Percentiles rank a stretch among this genome's conserved stretches.
phyloP scores from a whole-genome alignment of 2,113 vertebrate genomes.

The Sorex fumeus region DNA sequence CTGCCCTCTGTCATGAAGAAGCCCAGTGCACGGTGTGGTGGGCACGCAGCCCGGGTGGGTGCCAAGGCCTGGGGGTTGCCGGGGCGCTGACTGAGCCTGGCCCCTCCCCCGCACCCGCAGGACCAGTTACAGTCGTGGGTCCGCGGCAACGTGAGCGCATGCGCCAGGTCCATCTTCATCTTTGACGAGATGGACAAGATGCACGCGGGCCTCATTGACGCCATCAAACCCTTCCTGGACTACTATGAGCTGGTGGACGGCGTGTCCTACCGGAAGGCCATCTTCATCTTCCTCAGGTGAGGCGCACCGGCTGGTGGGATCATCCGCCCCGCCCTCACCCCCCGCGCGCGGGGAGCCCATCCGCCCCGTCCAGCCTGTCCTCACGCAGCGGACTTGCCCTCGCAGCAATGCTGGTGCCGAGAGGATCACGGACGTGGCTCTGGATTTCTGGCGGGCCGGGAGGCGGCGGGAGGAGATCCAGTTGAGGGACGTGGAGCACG shows the following conservation, averaged over 20 bases:
- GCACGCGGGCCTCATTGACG: constrained; percentile 95
- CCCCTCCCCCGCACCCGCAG: constrained; percentile 82
- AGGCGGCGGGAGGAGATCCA: constrained; percentile 92
- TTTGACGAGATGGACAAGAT: constrained; percentile 99
- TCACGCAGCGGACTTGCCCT: too few relatives aligned
- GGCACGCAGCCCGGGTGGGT: not conserved
- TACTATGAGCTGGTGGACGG: constrained; percentile 94
- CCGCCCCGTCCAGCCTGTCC: too few relatives aligned
- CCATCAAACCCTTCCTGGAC: constrained; percentile 97
- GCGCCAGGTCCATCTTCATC: constrained; percentile 94
- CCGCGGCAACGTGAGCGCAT: constrained; percentile 93
- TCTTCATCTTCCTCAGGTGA: constrained; percentile 99
- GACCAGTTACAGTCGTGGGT: constrained; percentile 95
- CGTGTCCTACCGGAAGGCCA: constrained; percentile 94
- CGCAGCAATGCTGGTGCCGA: constrained; percentile 95
- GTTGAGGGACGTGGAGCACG: constrained; percentile 91
- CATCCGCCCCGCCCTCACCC: too few relatives aligned
- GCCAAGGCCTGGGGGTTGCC: not conserved
- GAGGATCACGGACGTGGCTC: constrained; percentile 91
- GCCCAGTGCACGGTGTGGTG: too few relatives aligned
- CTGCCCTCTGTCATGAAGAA: too few relatives aligned
- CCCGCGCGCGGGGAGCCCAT: too few relatives aligned
- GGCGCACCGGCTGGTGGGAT: too few relatives aligned
- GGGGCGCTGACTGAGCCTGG: not conserved
- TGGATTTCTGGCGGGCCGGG: constrained; percentile 94